Base-by-base conservation (phyloP, 2,113 vertebrate genomes). In the Pampusana beccarii region DNA sequence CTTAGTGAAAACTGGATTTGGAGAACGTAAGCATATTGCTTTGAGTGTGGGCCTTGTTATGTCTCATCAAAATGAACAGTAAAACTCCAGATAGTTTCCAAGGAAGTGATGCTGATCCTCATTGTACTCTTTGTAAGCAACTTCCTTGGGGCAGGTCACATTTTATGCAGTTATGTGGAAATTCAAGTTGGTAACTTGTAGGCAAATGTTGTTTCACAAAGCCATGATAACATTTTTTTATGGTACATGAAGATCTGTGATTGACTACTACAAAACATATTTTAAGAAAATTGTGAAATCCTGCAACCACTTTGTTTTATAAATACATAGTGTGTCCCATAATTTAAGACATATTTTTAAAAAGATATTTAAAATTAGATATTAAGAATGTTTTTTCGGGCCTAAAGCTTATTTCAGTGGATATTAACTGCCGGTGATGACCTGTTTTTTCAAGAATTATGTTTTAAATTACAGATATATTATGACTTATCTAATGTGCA, bases 311-410 rank as follows among this genome's bases (percentile, higher is more conserved):
- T 82, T 72, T 48, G 7, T 40, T 73, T 82, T 44, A 11, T 15
- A 42, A 80, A 58, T 77, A 33, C 1, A 1, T 23, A 13, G 51
- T 69, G 8, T 86, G 38, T 92, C 51, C 42, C 26, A 46, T 82
- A 57, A 51, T 72, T 75, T 64, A 80, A 80, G 40, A 48, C 82
- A 38, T 95, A 28, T 77, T 80, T 12, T 80, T 24, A 60, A 94
- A 96, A 88, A 97, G 81, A 91, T 80, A 13, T 57, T 86, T 91
- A 65, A 81, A 74, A 50, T 95, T 91, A 78, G 54, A 70, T 46
- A 48, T 84, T 96, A 87, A 89, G 77, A 94, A 90, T 61, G 61
- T 92, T 86, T 62, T 74, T 95, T 78, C 21, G 38, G 80, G 93
- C 82, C 73, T 83, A 60, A 92, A 64, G 29, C 8, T 23, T 86